phyloP scores from a whole-genome alignment of 2,797 vertebrate genomes.

The Chrysocyon brachyurus region DNA sequence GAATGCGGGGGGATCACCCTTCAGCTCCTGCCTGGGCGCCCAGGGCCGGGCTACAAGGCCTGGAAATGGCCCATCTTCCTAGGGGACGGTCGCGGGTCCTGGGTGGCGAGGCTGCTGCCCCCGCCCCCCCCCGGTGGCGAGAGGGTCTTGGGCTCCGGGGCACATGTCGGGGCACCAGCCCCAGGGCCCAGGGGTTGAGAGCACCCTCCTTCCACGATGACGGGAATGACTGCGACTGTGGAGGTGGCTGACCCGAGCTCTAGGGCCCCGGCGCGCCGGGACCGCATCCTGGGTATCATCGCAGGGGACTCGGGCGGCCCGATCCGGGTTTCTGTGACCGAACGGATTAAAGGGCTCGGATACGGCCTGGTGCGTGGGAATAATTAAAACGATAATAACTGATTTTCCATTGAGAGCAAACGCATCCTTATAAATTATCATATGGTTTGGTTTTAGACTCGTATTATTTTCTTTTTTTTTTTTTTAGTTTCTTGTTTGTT shows the following conservation, averaged over 20 bases:
- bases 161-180: neutral
- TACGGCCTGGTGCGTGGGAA: neutral
- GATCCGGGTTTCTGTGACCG: conserved; percentile 63
- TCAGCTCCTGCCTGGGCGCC: too few species aligned
- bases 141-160: neutral
- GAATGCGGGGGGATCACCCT: neutral
- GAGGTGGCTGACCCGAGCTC: conserved; percentile 68
- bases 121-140: neutral
- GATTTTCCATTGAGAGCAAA: conserved; percentile 62
- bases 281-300: conserved; percentile 67
- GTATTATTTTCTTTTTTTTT: neutral
- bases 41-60: too few species aligned
- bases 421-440: neutral
- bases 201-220: conserved; percentile 60
- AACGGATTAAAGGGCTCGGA: conserved; percentile 56
- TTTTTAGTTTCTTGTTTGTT: too few species aligned
- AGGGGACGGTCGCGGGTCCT: too few species aligned
- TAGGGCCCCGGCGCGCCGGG: conserved; percentile 52
- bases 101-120: too few species aligned
- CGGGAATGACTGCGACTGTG: conserved; percentile 53
- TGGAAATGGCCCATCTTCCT: too few species aligned
- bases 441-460: conserved; percentile 28
- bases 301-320: conserved; percentile 59
- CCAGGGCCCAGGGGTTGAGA: neutral
- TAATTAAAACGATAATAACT: conserved; percentile 47